Base-by-base conservation (phyloP, 2,797 vertebrate species). In the Spondyliosoma cantharus region DNA sequence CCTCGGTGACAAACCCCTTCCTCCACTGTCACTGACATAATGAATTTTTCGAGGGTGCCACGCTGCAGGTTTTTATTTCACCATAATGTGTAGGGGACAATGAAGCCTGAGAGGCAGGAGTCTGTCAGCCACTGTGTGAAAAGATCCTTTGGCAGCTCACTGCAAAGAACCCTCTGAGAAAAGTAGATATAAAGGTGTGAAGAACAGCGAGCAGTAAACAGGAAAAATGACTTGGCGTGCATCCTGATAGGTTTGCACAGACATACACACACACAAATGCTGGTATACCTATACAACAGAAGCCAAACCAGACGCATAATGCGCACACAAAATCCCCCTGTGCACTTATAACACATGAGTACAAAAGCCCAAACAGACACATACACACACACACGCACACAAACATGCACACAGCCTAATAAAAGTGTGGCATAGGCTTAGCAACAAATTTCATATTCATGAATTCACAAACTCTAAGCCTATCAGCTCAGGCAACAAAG, bases 391-490 rank as follows among this genome's bases (percentile, higher is more conserved):
- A 50, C 63, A 52, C 4, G 7, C 71, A 80, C 67, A 19, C 71
- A 76, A 56, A 69, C 56, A 71, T 16, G 24, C 71, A 76, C 62
- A 63, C 65, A 64, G n/a, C 61, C 87, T 89, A 91, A 92, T 90
- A 90, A 91, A 92, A 90, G 85, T 75, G 86, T 86, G 88, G 83
- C 79, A 81, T 86, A 89, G 85, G 89, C 90, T 93, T 90, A 91
- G 86, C 84, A 89, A 89, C 89, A 93, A 93, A 93, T 91, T 91
- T 92, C 81, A 86, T 90, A 93, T 93, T 93, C 90, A 93, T 93
- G 81, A 91, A 93, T 92, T 90, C 93, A 88, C 79, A 91, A 88
- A 91, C 83, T 91, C 81, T 92, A 91, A 93, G 91, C 90, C 91
- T 85, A 93, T 92, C 89, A 92, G 90, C 88, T 89, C 80, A 74